These are phyloP conservation scores for Phataginus tricuspis DNA, from an alignment of 2,797 vertebrate species.

Conservation along the genomic window DNA sequence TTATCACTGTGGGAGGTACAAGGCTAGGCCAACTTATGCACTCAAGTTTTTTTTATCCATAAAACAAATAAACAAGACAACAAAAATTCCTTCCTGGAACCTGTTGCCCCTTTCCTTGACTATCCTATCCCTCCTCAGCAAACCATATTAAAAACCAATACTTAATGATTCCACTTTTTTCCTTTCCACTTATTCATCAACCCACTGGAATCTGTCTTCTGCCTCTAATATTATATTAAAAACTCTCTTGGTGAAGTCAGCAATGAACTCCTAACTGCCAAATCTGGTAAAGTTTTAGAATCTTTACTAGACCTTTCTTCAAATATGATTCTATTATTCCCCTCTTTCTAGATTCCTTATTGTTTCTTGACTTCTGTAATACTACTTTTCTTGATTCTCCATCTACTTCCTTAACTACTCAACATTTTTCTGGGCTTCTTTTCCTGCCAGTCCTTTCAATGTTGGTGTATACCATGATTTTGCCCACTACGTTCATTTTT, in stretches of 20 bases:
- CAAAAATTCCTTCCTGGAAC: neutral
- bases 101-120: neutral
- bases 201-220: neutral
- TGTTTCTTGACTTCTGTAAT: constrained; percentile 13
- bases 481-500: neutral
- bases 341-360: neutral
- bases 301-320: neutral
- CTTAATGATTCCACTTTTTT: neutral
- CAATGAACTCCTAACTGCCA: neutral
- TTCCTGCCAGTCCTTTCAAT: neutral
- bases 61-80: neutral
- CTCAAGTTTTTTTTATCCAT: neutral
- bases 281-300: neutral
- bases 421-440: neutral
- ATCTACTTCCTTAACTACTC: constrained; percentile 3
- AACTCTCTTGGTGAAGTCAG: neutral
- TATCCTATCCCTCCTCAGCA: neutral
- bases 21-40: neutral
- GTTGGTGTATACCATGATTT: neutral
- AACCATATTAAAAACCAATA: neutral
- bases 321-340: neutral
- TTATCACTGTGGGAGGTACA: neutral
- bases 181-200: neutral
- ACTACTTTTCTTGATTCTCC: neutral
- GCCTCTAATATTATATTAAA: neutral